Base-by-base conservation (phyloP, 1,140 invertebrate genomes). In the Pteromalus puparum region DNA sequence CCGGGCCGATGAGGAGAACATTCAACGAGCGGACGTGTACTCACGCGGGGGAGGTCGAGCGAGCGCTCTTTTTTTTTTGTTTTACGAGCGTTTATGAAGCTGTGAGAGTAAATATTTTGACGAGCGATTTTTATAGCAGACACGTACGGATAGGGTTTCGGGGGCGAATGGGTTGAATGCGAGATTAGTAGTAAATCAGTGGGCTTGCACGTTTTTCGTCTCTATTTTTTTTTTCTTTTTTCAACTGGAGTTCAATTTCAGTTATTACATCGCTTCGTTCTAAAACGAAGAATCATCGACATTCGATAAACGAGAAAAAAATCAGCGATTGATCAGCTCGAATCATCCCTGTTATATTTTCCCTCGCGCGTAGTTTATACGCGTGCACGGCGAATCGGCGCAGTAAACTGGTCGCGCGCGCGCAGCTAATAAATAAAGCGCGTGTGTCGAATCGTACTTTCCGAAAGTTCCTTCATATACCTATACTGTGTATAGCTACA, bases 341-440 rank as follows among this genome's bases (percentile, higher is more conserved):
- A 18, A 48, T 48, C 46, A 48, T 48, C 46, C 53, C 18, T 6
- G 53, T 53, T 26, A 38, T 78, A 72, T 48, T 73, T 72, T 61
- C 46, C 61, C 34, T 21, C 38, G 67, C 67, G n/a, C 12, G 12
- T 0, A 70, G n/a, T n/a, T n/a, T 70, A 70, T 24, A 6, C 15
- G 21, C 26, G 46, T 65, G 77, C 30, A 48, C 9, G 2, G 12
- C 30, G 15, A 28, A 74, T 9, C 13, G 28, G 65, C 18, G 82
- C 46, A 79, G 70, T 83, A 73, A 83, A 78, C 65, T 61, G 13
- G 67, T 1, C 38, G 38, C n/a, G 73, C 38, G 15, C 18, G 21
- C 76, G 42, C 72, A 28, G 68, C 42, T 84, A 84, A 84, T 84
- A 84, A 84, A 84, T 78, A 80, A 80, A 79, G 46, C 21, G 48